Evolutionary conservation across 1,140 invertebrate species (phyloP), one percentile per base, ranked within the genome.

Genomic region (Notospermus geniculatus): DNA sequence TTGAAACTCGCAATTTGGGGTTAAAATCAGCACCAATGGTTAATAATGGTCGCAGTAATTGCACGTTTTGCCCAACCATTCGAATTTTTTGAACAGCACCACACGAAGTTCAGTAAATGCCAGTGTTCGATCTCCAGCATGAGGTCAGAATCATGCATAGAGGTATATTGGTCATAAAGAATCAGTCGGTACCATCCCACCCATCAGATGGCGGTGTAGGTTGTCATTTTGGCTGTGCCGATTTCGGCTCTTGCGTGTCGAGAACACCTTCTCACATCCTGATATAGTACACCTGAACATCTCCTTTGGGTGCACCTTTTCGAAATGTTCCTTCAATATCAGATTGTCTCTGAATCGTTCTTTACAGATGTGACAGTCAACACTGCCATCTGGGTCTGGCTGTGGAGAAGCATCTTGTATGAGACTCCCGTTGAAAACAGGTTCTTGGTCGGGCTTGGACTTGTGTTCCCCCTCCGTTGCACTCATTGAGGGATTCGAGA

Each of bases 241-340:
- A 74, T 91, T 90, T 11, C 90, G 82, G 59, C 88, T 88, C 46
- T 88, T 87, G 25, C 88, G 77, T 39, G 89, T 90, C 64, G 88
- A 88, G 77, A 92, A 92, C 68, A 91, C 87, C 84, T 90, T 89
- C n/a, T 86, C 87, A 80, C 90, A 91, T 43, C 89, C 89, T 60
- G 87, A 85, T 32, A 90, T 86, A 23, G 88, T 89, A 82, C 90
- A 91, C 73, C 87, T 86, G 79, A 88, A 89, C 87, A 91, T 76
- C 56, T 76, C 71, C 43, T 74, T 70, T 15, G 73, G 75, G 74
- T 93, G 90, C 39, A 84, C 72, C 43, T 82, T 83, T 70, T 87
- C 86, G 78, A 84, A 86, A 82, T 90, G 89, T 64, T 87, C 83
- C 71, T 88, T 88, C 54, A 90, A 78, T 19, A 83, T 82, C 1